Conservation (phyloP, 2,888 invertebrate species). For the Hermaeophaga mercurialis region DNA sequence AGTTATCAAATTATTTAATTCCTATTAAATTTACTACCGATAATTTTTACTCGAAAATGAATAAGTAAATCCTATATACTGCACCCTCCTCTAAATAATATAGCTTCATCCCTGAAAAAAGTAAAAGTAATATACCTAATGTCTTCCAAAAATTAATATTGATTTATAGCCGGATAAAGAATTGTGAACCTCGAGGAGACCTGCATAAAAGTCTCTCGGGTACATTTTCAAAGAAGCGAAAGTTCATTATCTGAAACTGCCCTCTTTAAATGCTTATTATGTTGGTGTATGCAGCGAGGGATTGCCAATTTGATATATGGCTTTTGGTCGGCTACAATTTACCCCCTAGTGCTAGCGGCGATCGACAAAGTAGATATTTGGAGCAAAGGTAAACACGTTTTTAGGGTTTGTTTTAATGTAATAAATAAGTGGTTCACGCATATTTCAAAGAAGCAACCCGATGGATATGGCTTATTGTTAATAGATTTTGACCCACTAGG, state of each 20-base stretch:
- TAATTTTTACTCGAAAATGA: too few species aligned
- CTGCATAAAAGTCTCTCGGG: slow-evolving; percentile 33
- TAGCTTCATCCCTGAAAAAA: slow-evolving; percentile 4
- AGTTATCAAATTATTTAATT: too few species aligned
- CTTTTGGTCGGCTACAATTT: slow-evolving; percentile 41
- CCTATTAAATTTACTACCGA: too few species aligned
- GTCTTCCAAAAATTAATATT: slow-evolving; percentile 24
- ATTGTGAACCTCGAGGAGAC: slow-evolving; percentile 12
- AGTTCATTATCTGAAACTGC: slow-evolving; percentile 40
- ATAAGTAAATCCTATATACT: too few species aligned
- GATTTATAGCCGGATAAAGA: slow-evolving; percentile 23
- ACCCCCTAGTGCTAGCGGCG: slow-evolving; percentile 40
- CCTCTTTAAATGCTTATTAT: slow-evolving; percentile 43
- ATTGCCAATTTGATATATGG: slow-evolving; percentile 43
- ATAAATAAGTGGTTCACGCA: slow-evolving; percentile 6
- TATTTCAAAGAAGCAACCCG: too few species aligned
- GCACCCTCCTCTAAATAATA: background rate
- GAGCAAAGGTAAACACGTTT: slow-evolving; percentile 34
- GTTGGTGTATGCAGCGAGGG: slow-evolving; percentile 37
- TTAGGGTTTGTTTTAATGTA: slow-evolving; percentile 26
- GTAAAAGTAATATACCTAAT: slow-evolving; percentile 24
- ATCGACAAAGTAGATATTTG: slow-evolving; percentile 33
- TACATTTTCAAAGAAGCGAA: slow-evolving; percentile 37
- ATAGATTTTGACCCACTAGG: too few species aligned
- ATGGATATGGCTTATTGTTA: too few species aligned